Base-by-base conservation (phyloP, 2,113 vertebrate species). In the Macroglossus sobrinus region DNA sequence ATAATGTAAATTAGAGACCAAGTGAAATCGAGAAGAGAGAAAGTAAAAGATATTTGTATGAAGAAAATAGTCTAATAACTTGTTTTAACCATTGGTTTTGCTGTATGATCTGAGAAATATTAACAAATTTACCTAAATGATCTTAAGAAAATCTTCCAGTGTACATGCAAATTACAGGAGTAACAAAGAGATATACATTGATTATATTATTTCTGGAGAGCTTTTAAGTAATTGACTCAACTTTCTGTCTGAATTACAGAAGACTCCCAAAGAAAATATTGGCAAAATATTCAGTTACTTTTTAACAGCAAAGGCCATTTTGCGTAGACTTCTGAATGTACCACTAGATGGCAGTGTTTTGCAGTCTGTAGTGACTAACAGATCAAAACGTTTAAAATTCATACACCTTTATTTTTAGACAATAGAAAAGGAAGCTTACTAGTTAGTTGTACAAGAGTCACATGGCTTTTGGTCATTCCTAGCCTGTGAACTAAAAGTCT, bases 261-360 rank as follows among this genome's bases (percentile, higher is more conserved):
- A 74, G 79, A 59, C 21, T 19, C 16, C 30, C 24, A 74, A 74
- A 81, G 26, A 72, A 94, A 89, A 53, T 74, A 50, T 64, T 22
- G 89, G 57, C 57, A 84, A 72, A 74, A 55, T 63, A 71, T 59
- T 80, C 47, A 47, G 40, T 80, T 90, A 40, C 66, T 71, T 78
- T 55, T 84, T 66, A 82, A 47, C 0, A 5, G 74, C 40, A 69
- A 87, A 45, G 7, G 18, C 26, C 8, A 2, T 59, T 86, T 84
- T 78, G 14, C 79, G 55, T 94, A 50, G 18, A 68, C 26, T 63
- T 76, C 15, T 74, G 55, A 74, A 47, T 11, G 7, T 10, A 57
- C 43, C 93, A 81, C 11, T 88, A 91, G 97, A 74, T 85, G 96
- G 81, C 85, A 97, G 71, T 96, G 78, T 63, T 91, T 80, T 91